phyloP scores from a whole-genome alignment of 2,888 invertebrate species.

The Andrena trimmerana region DNA sequence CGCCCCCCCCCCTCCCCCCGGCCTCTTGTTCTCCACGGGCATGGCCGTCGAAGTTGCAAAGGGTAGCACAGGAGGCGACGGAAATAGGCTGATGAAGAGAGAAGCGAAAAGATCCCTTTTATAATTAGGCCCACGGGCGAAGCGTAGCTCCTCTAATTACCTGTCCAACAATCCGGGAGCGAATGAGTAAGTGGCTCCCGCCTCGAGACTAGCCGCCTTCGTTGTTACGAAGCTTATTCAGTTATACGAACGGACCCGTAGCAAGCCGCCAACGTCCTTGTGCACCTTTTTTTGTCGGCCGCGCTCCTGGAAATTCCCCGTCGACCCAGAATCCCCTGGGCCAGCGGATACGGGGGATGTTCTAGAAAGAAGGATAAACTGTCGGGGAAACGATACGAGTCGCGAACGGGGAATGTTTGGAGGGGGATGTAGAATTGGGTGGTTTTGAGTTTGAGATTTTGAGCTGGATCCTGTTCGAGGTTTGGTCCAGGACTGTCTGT shows the following conservation, averaged over 20 bases:
- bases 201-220: constrained; percentile 65
- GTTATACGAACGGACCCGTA: constrained; percentile 66
- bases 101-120: constrained; percentile 72
- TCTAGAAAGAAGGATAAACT: not conserved
- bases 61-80: constrained; percentile 25
- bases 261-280: constrained; percentile 32
- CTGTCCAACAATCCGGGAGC: constrained; percentile 82
- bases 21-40: not conserved
- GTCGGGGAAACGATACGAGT: not conserved
- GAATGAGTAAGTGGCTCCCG: constrained; percentile 80
- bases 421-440: not conserved
- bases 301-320: constrained; percentile 22
- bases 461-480: not conserved
- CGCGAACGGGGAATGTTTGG: not conserved
- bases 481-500: not conserved
- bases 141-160: constrained; percentile 84
- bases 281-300: constrained; percentile 32
- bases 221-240: constrained; percentile 78
- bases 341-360: not conserved
- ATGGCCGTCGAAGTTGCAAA: constrained; percentile 28
- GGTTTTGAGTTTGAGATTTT: not conserved
- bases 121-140: constrained; percentile 84
- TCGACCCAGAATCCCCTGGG: constrained; percentile 28
- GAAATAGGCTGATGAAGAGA: constrained; percentile 52
- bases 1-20: not conserved